These are phyloP conservation scores for Hydrozoanthus gracilis DNA, from an alignment of 92 coral and sea anemone genomes.

Conservation along the genomic window DNA sequence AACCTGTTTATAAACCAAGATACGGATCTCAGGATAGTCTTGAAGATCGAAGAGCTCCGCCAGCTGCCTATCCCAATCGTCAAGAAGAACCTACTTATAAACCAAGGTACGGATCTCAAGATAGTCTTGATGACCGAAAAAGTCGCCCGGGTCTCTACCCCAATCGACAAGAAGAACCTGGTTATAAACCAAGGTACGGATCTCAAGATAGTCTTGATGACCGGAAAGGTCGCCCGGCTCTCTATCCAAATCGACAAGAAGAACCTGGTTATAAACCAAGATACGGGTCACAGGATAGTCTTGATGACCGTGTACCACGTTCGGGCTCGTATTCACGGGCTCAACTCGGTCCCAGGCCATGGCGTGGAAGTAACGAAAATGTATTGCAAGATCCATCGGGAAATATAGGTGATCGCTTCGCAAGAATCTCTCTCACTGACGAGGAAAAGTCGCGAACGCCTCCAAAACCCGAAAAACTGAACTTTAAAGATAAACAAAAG, in stretches of 20 bases:
- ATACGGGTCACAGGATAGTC: conserved; percentile 51
- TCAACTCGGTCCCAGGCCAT: conserved; percentile 69
- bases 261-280: conserved; percentile 50
- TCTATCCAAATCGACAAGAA: conserved; percentile 24
- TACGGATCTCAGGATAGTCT: conserved; percentile 58
- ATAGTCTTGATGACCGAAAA: not conserved
- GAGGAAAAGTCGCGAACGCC: conserved; percentile 70
- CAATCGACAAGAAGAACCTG: conserved; percentile 25
- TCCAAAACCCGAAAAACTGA: conserved; percentile 86
- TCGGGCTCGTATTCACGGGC: conserved; percentile 64
- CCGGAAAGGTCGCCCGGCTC: no score
- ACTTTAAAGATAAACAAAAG: conserved; percentile 90
- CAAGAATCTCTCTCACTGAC: conserved; percentile 75
- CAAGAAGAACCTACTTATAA: conserved; percentile 48
- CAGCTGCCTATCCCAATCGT: conserved; percentile 59
- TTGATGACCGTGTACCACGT: conserved; percentile 63
- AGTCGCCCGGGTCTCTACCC: not conserved
- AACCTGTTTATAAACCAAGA: conserved; percentile 51
- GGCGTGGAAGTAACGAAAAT: conserved; percentile 71
- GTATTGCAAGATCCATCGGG: conserved; percentile 65
- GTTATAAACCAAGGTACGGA: conserved; percentile 45
- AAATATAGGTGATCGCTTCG: conserved; percentile 71
- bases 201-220: conserved; percentile 27
- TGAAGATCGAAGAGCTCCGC: conserved; percentile 72
- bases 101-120: conserved; percentile 48